A percentile compares a stretch with the other conserved stretches of the same genome.
phyloP scores from a whole-genome alignment of 2,113 vertebrate species.

The Pimephales promelas region DNA sequence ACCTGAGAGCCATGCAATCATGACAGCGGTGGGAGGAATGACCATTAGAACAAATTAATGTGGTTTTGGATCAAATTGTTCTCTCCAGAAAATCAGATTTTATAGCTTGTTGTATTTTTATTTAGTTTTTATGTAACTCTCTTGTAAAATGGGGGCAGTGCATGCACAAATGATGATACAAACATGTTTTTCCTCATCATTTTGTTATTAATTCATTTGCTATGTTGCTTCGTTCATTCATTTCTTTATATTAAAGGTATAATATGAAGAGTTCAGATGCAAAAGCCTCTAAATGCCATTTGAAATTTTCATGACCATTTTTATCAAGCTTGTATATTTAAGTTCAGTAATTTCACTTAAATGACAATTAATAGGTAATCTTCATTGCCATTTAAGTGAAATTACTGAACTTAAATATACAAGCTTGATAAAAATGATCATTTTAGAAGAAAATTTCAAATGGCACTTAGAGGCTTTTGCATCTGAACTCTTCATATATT shows the following conservation, averaged over 20 bases:
- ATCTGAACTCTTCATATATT: too few species aligned
- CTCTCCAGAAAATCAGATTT: constrained; percentile 22
- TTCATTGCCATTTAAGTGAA: too few species aligned
- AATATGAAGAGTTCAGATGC: too few species aligned
- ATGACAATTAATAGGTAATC: too few species aligned
- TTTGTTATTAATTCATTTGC: not conserved
- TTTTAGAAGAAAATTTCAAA: too few species aligned
- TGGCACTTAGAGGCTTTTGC: too few species aligned
- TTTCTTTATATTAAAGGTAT: not conserved
- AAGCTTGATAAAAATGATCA: too few species aligned
- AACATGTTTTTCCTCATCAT: not conserved
- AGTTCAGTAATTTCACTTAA: too few species aligned
- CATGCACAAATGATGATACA: not conserved
- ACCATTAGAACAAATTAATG: not conserved
- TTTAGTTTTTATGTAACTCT: constrained; percentile 61
- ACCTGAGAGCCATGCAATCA: not conserved
- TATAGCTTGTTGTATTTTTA: not conserved
- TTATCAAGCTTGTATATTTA: too few species aligned
- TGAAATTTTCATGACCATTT: too few species aligned
- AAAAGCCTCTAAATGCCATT: too few species aligned
- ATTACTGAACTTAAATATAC: too few species aligned
- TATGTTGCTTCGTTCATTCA: not conserved
- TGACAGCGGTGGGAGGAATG: constrained; percentile 6
- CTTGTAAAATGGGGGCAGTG: constrained; percentile 56
- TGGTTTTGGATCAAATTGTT: constrained; percentile 42